These are phyloP conservation scores for Brachionus rotundiformis DNA, from an alignment of 1,140 invertebrate species.

Conservation along the genomic window DNA sequence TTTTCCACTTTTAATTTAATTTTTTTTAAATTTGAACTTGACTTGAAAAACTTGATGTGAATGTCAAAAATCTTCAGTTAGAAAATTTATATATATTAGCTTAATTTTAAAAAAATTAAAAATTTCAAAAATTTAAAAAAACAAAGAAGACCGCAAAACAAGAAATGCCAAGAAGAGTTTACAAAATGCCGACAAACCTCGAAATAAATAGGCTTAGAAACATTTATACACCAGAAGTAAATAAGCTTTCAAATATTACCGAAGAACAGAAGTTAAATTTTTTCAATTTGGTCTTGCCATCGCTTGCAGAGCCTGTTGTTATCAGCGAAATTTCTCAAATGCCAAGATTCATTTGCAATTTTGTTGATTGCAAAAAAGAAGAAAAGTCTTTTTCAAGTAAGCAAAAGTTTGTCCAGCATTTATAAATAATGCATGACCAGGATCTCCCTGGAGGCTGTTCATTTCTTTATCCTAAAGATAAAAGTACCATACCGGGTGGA, in stretches of 20 bases:
- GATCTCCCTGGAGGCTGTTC: background rate
- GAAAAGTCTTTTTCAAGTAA: background rate
- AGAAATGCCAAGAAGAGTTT: background rate
- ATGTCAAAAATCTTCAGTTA: no score
- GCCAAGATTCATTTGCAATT: background rate
- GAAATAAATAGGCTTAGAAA: background rate
- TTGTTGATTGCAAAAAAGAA: background rate
- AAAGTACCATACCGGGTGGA: background rate
- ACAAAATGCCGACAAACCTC: background rate
- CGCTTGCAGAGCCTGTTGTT: background rate
- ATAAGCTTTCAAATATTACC: background rate
- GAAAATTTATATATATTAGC: no score
- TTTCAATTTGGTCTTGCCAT: background rate
- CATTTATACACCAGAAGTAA: background rate
- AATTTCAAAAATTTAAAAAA: no score
- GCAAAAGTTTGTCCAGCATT: background rate
- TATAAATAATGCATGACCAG: background rate
- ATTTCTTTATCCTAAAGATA: background rate
- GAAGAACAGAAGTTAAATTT: background rate
- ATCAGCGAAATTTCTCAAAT: background rate
- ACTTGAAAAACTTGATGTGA: no score
- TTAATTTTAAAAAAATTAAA: no score
- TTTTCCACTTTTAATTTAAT: no score
- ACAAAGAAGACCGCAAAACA: no score
- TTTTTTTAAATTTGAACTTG: no score